Evolutionary conservation across 2,888 invertebrate species (phyloP), one percentile per base, ranked within the genome.

Genomic region (Eurois occulta): DNA sequence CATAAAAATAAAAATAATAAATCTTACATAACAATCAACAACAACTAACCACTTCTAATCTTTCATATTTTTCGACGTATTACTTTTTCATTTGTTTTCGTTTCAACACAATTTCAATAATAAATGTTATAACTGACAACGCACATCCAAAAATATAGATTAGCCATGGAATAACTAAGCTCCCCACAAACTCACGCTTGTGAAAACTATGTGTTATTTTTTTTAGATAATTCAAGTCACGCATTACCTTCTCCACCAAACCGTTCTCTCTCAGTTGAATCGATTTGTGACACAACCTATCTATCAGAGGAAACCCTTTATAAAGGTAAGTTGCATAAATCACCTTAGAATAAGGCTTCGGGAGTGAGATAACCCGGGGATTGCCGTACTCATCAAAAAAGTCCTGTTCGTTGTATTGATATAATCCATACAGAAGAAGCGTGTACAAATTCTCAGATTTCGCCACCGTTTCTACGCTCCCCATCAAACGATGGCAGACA

Each of bases 291-390:
- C 91, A 85, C 10, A 95, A 71, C 18, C 83, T 86, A 0, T 90
- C 75, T 0, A 78, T 13, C 55, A 92, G 77, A 4, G 95, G 95
- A 76, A 95, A 95, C 0, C 95, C 95, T 83, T 95, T 95, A 70
- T 93, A 92, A 10, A 93, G 84, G 60, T 91, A 95, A 28, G 93
- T 91, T 1, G 91, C 91, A 68, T 93, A 94, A 6, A 94, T 88
- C 4, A 93, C 75, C 72, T 93, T 93, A 10, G 88, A 87, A 13
- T 91, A 83, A 0, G 94, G 93, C 11, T 86, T 83, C 0, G 76
- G 38, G 62, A 94, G 90, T 4, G 66, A 24, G 65, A 90, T 90
- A 13, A 92, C 43, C 13, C 69, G 78, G 43, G 87, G 67, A 11
- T 80, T 58, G 0, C 94, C 93, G 55, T 78, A 89, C 58, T 88